phyloP scores from a whole-genome alignment of 2,888 invertebrate genomes.

The Liodrosophila aerea region DNA sequence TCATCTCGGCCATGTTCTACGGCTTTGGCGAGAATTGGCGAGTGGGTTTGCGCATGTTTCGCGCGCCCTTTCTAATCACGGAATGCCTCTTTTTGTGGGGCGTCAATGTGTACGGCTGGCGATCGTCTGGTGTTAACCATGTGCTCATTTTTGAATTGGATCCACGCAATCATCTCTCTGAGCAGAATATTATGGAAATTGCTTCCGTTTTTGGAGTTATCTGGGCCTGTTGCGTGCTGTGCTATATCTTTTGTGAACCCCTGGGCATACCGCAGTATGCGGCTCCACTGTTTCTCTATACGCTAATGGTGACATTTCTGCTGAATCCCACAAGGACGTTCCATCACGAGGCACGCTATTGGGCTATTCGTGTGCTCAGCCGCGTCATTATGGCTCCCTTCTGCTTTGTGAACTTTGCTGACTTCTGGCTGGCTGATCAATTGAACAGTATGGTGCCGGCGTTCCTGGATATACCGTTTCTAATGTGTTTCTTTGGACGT shows the following conservation, averaged over 20 bases:
- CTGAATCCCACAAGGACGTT: conserved; percentile 90
- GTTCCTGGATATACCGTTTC: conserved; percentile 90
- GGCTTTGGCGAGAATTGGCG: conserved; percentile 84
- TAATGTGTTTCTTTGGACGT: conserved; percentile 89
- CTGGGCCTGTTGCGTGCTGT: conserved; percentile 87
- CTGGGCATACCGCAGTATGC: conserved; percentile 89
- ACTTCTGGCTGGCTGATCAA: conserved; percentile 94
- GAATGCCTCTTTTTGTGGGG: conserved; percentile 90
- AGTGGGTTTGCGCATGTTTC: conserved; percentile 89
- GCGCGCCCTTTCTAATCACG: conserved; percentile 90
- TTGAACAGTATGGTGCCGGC: conserved; percentile 90
- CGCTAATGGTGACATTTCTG: conserved; percentile 87
- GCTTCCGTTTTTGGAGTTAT: conserved; percentile 90
- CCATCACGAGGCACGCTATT: conserved; percentile 89
- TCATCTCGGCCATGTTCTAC: conserved; percentile 86
- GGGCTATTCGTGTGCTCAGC: conserved; percentile 85
- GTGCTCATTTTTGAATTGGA: conserved; percentile 92
- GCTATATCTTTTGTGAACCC: conserved; percentile 86
- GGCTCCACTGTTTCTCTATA: conserved; percentile 88
- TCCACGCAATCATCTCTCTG: conserved; percentile 89
- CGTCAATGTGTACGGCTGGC: conserved; percentile 91
- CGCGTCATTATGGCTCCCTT: conserved; percentile 89
- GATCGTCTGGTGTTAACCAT: conserved; percentile 92
- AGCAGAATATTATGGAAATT: conserved; percentile 90
- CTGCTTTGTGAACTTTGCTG: conserved; percentile 90